A percentile compares a stretch with the other conserved stretches of the same genome.
Evolutionary conservation across 2,797 vertebrate species (phyloP).

Genomic region (Malacoraja senta): DNA sequence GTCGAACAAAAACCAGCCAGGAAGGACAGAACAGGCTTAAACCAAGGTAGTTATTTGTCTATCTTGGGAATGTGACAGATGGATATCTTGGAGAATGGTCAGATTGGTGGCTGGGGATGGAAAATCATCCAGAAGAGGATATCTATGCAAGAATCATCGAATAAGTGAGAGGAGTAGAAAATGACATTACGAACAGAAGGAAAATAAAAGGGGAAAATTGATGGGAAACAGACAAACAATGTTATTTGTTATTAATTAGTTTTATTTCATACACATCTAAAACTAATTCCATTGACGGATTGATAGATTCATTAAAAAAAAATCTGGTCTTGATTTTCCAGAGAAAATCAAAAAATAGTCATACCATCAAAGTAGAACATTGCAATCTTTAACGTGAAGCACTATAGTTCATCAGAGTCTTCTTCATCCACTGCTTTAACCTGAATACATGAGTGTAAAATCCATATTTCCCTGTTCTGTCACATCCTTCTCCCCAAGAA

Average conservation of each 20-base stretch:
- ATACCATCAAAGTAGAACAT: not conserved
- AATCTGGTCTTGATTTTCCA: not conserved
- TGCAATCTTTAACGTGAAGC: no score
- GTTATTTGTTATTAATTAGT: not conserved
- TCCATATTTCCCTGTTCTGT: conserved; percentile 82
- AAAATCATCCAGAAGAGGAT: not conserved
- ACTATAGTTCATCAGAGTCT: conserved; percentile 52
- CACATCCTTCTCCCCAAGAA: conserved; percentile 95
- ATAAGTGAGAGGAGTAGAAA: not conserved
- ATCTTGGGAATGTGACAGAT: not conserved
- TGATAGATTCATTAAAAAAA: not conserved
- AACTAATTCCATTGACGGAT: not conserved
- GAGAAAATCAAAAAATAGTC: not conserved
- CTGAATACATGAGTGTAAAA: conserved; percentile 89
- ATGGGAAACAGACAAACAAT: not conserved
- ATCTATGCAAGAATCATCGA: not conserved
- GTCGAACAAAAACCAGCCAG: not conserved
- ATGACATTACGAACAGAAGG: not conserved
- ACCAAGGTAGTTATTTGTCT: not conserved
- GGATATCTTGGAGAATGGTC: not conserved
- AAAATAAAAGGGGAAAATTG: not conserved
- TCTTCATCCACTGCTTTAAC: conserved; percentile 79
- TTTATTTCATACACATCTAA: conserved; percentile 25
- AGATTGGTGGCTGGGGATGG: not conserved
- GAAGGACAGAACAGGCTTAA: not conserved